phyloP scores from a whole-genome alignment of 2,113 vertebrate genomes.

The Leptobrachium ailaonicum region DNA sequence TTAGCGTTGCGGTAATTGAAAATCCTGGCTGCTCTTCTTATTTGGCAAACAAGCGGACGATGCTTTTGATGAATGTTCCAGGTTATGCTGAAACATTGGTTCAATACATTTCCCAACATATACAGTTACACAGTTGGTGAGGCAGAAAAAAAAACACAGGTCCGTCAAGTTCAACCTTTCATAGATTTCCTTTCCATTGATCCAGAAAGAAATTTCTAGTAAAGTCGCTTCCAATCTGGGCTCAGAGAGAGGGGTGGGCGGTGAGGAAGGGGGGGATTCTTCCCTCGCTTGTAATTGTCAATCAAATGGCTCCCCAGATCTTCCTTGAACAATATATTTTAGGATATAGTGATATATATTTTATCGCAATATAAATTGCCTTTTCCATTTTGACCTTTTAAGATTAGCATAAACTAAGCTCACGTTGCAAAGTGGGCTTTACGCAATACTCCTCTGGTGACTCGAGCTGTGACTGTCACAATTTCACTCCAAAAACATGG shows the following conservation, averaged over 20 bases:
- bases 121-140: neutral
- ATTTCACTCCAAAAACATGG: no score
- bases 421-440: no score
- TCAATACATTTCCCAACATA: neutral
- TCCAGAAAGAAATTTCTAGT: neutral
- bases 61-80: neutral
- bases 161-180: neutral
- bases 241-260: neutral
- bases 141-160: neutral
- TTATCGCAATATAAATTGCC: no score
- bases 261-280: neutral
- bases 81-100: slow-evolving; percentile 3
- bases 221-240: neutral
- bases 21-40: neutral
- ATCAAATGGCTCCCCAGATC: neutral
- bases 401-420: no score
- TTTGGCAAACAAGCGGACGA: neutral
- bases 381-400: no score
- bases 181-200: neutral
- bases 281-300: neutral
- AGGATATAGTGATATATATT: no score
- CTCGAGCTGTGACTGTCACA: no score
- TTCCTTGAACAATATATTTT: no score
- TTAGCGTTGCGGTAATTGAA: neutral
- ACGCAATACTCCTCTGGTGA: no score